Evolutionary conservation across 2,888 invertebrate species (phyloP).

Genomic region (Lamellibrachia satsuma): DNA sequence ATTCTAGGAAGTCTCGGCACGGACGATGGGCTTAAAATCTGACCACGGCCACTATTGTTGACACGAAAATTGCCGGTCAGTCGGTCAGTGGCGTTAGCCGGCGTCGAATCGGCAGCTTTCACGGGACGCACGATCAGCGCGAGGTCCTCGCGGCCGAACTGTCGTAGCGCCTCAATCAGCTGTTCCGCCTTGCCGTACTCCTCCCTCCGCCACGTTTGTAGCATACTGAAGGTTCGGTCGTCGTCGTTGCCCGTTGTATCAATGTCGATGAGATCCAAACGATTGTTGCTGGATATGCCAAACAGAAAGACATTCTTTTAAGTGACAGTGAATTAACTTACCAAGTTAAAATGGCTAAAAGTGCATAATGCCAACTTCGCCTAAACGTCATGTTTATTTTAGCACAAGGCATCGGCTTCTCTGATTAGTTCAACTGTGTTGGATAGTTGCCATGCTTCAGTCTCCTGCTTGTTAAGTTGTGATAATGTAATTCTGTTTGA

Average conservation of each 20-base stretch:
- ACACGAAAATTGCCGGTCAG: neutral
- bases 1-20: neutral
- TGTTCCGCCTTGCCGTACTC: conserved; percentile 31
- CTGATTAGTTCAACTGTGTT: no score
- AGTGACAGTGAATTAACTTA: neutral
- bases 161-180: neutral
- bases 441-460: no score
- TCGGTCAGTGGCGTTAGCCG: neutral
- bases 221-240: conserved; percentile 33
- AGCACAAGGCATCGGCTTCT: no score
- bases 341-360: neutral
- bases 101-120: neutral
- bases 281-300: conserved; percentile 29
- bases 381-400: no score
- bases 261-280: conserved; percentile 40
- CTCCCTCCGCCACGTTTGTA: conserved; percentile 39
- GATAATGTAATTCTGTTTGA: no score
- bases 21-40: neutral
- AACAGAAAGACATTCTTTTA: neutral
- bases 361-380: no score
- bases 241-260: conserved; percentile 26
- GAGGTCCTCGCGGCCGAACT: neutral
- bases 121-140: neutral
- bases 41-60: neutral
- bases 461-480: no score